Percentiles rank a stretch among this genome's conserved stretches.
phyloP scores from a whole-genome alignment of 2,797 vertebrate genomes.

The Crocidura indochinensis region DNA sequence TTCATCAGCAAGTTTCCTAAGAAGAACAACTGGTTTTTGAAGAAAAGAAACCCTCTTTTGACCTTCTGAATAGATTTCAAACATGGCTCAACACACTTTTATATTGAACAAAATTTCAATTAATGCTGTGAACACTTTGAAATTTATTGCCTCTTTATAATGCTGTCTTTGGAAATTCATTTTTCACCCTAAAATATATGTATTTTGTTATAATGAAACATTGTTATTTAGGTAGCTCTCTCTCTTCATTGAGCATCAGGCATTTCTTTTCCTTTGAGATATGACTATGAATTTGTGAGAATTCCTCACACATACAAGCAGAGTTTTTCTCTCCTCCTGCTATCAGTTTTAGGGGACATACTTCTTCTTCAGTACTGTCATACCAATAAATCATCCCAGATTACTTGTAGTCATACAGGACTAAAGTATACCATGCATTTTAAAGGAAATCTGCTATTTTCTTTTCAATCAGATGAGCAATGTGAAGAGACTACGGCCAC shows the following conservation, averaged over 20 bases:
- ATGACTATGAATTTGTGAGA: constrained; percentile 61
- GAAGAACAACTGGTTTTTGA: constrained; percentile 72
- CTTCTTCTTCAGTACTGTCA: constrained; percentile 89
- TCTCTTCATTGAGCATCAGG: constrained; percentile 80
- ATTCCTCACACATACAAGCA: constrained; percentile 80
- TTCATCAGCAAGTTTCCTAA: constrained; percentile 72
- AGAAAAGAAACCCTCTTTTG: constrained; percentile 72
- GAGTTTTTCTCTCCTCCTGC: constrained; percentile 86
- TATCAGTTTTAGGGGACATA: constrained; percentile 89
- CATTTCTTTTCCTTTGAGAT: constrained; percentile 67
- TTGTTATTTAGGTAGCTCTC: constrained; percentile 86
- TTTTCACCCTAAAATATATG: constrained; percentile 51
- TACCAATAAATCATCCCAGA: constrained; percentile 90
- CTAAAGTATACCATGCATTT: constrained; percentile 88
- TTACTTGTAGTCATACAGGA: constrained; percentile 84
- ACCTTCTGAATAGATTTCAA: constrained; percentile 72
- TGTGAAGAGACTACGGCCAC: constrained; percentile 95
- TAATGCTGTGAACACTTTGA: constrained; percentile 10
- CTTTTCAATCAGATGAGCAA: constrained; percentile 96
- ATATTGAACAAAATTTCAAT: constrained; percentile 59
- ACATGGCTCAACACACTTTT: constrained; percentile 64
- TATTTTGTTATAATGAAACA: constrained; percentile 86
- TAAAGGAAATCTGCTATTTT: constrained; percentile 91
- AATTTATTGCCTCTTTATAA: constrained; percentile 63
- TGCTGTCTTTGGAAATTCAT: constrained; percentile 82